Conservation (phyloP, 2,113 vertebrate genomes). For the Microcebus jonahi region DNA sequence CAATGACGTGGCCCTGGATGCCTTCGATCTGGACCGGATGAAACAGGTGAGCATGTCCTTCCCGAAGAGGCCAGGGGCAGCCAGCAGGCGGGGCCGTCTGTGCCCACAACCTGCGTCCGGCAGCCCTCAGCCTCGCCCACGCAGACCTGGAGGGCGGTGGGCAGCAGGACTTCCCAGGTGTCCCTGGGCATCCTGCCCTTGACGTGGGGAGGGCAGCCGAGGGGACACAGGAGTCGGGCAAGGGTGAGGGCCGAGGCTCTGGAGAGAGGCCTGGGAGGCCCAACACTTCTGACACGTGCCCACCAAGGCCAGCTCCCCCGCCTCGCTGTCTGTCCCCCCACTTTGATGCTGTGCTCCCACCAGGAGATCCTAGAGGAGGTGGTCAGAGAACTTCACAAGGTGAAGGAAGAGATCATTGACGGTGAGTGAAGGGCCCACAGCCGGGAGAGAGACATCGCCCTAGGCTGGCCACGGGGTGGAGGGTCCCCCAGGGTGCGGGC, state of each 20-base stretch:
- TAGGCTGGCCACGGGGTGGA: neutral
- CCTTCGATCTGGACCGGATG: slow-evolving; percentile 98
- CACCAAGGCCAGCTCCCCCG: accelerated
- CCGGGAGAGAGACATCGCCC: accelerated
- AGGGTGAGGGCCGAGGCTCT: neutral
- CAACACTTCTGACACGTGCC: neutral
- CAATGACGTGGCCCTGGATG: slow-evolving; percentile 92
- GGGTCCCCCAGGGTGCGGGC: neutral
- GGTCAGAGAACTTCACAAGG: slow-evolving; percentile 98
- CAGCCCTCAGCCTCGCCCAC: neutral
- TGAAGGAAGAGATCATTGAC: slow-evolving; percentile 99
- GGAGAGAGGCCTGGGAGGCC: neutral
- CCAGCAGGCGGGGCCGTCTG: neutral
- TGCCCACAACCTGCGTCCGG: neutral
- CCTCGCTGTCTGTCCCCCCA: neutral
- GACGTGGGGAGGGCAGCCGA: neutral
- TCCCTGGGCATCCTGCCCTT: accelerated
- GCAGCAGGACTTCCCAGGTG: neutral
- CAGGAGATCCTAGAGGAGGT: slow-evolving; percentile 99
- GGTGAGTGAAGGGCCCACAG: slow-evolving; percentile 86
- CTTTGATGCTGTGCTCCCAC: neutral
- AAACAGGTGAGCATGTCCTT: slow-evolving; percentile 91
- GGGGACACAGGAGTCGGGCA: neutral
- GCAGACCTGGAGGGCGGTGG: neutral
- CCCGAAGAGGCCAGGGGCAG: neutral